Conservation (phyloP, 1,140 invertebrate species). For the Leptoteleia sp. region DNA sequence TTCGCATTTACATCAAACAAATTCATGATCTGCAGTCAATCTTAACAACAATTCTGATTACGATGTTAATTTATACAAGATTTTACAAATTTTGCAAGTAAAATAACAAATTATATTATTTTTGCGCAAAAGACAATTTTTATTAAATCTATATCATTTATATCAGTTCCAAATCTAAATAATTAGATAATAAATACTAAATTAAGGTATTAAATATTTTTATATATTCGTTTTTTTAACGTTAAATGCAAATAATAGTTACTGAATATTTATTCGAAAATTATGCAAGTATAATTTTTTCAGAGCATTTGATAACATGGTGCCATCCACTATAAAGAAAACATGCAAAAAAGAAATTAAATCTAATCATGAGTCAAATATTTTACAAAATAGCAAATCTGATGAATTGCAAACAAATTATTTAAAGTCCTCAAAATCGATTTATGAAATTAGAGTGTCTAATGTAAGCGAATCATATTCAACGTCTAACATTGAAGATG, state of each 20-base stretch:
- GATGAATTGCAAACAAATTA: not conserved
- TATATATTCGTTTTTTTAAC: too few relatives aligned
- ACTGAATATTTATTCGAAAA: too few relatives aligned
- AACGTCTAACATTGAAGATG: not conserved
- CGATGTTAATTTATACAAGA: conserved; percentile 9
- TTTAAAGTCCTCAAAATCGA: not conserved
- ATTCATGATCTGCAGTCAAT: conserved; percentile 11
- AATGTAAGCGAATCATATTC: not conserved
- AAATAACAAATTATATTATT: too few relatives aligned
- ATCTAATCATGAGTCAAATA: not conserved
- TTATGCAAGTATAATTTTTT: too few relatives aligned
- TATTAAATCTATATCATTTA: too few relatives aligned
- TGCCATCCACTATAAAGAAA: not conserved
- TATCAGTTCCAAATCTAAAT: too few relatives aligned
- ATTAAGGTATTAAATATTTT: too few relatives aligned
- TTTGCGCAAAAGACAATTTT: too few relatives aligned
- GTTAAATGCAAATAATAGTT: too few relatives aligned
- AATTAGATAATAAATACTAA: too few relatives aligned
- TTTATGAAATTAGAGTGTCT: not conserved
- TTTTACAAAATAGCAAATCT: not conserved
- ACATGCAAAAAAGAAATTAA: not conserved
- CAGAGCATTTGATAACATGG: conserved; percentile 1
- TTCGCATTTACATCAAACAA: conserved; percentile 3
- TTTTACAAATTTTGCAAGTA: conserved; percentile 18
- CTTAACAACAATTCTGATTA: conserved; percentile 14